Evolutionary conservation across 2,113 vertebrate genomes (phyloP), one percentile per base, ranked within the genome.

Genomic region (Carassius carassius): DNA sequence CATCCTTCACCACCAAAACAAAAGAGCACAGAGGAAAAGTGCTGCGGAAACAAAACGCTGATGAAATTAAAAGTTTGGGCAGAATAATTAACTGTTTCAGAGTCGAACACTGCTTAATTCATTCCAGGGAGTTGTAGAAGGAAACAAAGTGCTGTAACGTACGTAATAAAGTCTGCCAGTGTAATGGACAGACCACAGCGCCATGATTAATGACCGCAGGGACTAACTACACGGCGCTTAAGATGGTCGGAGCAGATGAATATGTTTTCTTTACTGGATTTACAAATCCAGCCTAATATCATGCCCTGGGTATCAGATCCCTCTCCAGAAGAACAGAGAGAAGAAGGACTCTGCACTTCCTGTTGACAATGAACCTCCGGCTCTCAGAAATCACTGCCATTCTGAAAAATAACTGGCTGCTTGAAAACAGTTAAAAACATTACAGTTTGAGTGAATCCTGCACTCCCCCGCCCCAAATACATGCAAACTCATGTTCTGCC

Each of bases 161-260:
- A 69, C 62, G 84, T 85, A 83, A 87, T 85, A 87, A 83, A 84
- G 72, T 81, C 60, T 25, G 87, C 41, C 82, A 73, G 23, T 62
- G 82, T 72, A 85, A 86, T 44, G 81, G 85, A 89, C 88, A 85
- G 84, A 67, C 75, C 32, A 19, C 69, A 35, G 41, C 75, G 70
- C 62, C 13, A 80, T 85, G 88, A 89, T 87, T 84, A 80, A 87
- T 67, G 75, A 89, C 72, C 62, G 74, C 62, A 58, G 60, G 54
- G 63, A 84, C 84, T 85, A 60, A 78, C 65, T 83, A 72, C n/a
- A n/a, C n/a, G n/a, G n/a, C n/a, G n/a, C n/a, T n/a, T n/a, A n/a
- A n/a, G n/a, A n/a, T 37, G 32, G 63, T 56, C 84, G 17, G 80
- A 69, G 12, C 44, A 85, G 84, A 85, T 88, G 88, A 89, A 90